Conservation (phyloP, 2,113 vertebrate species). For the Tragulus kanchil region DNA sequence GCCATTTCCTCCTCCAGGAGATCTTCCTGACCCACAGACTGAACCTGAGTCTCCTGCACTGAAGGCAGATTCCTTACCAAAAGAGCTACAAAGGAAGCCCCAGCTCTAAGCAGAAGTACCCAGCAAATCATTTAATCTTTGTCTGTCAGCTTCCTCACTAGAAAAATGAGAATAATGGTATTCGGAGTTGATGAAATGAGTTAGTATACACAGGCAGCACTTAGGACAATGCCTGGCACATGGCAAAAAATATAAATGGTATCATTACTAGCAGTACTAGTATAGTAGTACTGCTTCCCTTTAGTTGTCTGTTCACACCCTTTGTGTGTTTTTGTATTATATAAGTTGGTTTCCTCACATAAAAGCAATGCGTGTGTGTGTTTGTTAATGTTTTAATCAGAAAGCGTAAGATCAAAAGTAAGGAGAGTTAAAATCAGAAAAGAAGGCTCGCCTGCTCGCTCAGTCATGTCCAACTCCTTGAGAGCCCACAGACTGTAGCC, state of each 20-base stretch:
- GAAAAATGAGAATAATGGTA: slow-evolving; percentile 4
- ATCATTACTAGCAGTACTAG: not conserved
- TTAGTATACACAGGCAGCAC: not conserved
- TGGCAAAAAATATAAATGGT: not conserved
- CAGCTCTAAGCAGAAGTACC: not conserved
- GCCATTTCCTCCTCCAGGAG: too few species aligned
- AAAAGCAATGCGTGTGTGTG: not conserved
- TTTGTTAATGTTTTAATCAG: slow-evolving; percentile 30
- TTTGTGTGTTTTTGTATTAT: not conserved
- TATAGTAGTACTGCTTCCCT: not conserved
- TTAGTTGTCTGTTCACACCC: not conserved
- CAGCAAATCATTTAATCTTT: not conserved
- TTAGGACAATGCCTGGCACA: not conserved
- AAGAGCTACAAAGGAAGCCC: too few species aligned
- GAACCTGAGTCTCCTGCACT: too few species aligned
- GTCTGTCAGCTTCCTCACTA: not conserved
- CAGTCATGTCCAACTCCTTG: not conserved
- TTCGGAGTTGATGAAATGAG: not conserved
- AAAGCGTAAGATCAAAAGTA: too few species aligned
- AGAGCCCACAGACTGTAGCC: not conserved
- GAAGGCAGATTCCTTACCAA: too few species aligned
- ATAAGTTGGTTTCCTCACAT: slow-evolving; percentile 41
- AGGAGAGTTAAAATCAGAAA: not conserved
- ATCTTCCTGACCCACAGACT: too few species aligned
- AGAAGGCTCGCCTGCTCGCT: not conserved